Percentiles rank a stretch among this genome's conserved stretches.
phyloP scores from a whole-genome alignment of 2,113 vertebrate genomes.

The Mola mola region DNA sequence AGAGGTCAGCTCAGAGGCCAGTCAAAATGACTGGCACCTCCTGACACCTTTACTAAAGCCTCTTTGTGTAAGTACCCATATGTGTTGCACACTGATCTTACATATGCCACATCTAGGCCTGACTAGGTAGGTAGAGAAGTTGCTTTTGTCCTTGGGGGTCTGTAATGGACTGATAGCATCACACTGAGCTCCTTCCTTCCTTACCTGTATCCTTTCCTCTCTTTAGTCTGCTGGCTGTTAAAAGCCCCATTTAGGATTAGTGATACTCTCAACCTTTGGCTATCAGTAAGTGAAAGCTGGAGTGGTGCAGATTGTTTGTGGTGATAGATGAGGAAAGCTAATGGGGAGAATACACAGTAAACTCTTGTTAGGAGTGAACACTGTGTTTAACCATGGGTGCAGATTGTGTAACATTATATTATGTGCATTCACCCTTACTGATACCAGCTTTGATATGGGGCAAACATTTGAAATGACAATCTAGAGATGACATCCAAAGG shows the following conservation, averaged over 20 bases:
- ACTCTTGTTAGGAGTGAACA: conserved; percentile 41
- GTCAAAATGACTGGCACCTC: conserved; percentile 65
- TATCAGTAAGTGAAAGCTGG: conserved; percentile 46
- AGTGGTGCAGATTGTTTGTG: conserved; percentile 48
- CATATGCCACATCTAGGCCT: conserved; percentile 71
- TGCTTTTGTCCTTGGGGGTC: conserved; percentile 70
- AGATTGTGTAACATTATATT: conserved; percentile 49
- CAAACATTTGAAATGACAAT: conserved; percentile 25
- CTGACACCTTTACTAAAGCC: conserved; percentile 73
- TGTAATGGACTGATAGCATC: conserved; percentile 80
- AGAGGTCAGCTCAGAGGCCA: conserved; percentile 36
- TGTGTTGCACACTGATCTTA: conserved; percentile 47
- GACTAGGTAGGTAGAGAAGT: conserved; percentile 66
- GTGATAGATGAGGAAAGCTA: conserved; percentile 53
- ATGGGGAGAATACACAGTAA: conserved; percentile 36
- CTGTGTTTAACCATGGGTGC: conserved; percentile 26
- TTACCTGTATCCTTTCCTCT: conserved; percentile 55
- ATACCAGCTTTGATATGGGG: conserved; percentile 35
- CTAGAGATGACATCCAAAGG: conserved; percentile 16
- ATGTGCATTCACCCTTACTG: conserved; percentile 18
- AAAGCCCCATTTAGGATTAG: conserved; percentile 56
- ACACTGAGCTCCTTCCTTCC: conserved; percentile 60
- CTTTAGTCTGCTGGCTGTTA: conserved; percentile 56
- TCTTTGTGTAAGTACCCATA: conserved; percentile 63
- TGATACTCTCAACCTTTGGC: conserved; percentile 69